Conservation (phyloP, 2,888 invertebrate genomes). For the Idaea biselata region DNA sequence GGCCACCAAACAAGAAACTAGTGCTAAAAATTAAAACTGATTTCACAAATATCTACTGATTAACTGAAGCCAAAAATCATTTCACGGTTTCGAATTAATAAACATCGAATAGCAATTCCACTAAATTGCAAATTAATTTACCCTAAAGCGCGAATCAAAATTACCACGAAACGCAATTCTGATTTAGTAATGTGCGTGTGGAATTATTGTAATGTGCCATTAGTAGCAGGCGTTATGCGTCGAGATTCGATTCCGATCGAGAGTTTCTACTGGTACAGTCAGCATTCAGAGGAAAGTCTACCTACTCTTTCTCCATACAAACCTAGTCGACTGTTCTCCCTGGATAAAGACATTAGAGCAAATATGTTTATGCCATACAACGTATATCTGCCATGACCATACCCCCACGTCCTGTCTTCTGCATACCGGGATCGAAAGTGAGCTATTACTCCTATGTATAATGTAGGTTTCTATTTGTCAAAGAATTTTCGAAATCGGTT, state of each 20-base stretch:
- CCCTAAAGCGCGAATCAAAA: conserved; percentile 28
- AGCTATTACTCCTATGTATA: too few relatives aligned
- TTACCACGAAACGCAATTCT: conserved; percentile 30
- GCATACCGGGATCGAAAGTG: too few relatives aligned
- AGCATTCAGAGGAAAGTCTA: too few relatives aligned
- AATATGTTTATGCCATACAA: too few relatives aligned
- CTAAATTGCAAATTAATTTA: conserved; percentile 30
- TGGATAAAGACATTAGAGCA: too few relatives aligned
- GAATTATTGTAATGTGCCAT: conserved; percentile 23
- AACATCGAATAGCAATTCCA: conserved; percentile 24
- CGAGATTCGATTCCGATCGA: conserved; percentile 9
- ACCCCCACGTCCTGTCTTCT: too few relatives aligned
- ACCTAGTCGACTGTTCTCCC: too few relatives aligned
- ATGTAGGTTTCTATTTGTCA: too few relatives aligned
- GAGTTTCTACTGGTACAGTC: conserved; percentile 16
- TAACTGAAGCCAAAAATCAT: conserved; percentile 11
- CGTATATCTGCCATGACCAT: too few relatives aligned
- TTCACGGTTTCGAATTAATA: conserved; percentile 20
- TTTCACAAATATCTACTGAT: neutral
- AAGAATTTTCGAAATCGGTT: too few relatives aligned
- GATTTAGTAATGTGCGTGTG: conserved; percentile 26
- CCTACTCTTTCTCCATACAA: too few relatives aligned
- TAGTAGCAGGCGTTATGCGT: conserved; percentile 13
- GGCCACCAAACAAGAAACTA: neutral
- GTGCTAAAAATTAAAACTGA: neutral